These are phyloP conservation scores for Meriones psammophilus DNA, from an alignment of 2,797 vertebrate genomes.

Conservation along the genomic window DNA sequence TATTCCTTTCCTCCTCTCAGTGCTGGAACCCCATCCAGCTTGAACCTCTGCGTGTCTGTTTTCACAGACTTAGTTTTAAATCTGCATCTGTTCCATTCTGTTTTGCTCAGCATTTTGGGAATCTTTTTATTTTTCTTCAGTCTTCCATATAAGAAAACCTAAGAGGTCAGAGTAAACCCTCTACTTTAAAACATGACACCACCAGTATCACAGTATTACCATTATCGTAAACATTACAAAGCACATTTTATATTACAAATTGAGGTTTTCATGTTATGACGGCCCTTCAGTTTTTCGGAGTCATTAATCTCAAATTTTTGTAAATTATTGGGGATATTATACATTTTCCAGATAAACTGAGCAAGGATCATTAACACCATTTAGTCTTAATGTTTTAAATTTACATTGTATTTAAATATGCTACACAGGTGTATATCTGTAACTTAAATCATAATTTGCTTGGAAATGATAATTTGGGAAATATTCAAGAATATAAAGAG, in stretches of 20 bases:
- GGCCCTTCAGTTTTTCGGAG: not conserved
- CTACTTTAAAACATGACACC: not conserved
- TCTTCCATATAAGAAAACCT: not conserved
- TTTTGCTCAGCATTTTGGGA: not conserved
- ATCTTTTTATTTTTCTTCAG: not conserved
- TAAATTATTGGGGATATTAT: constrained; percentile 1
- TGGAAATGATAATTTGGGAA: constrained; percentile 11
- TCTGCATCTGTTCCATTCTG: not conserved
- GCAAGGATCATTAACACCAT: not conserved
- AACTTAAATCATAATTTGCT: constrained; percentile 21
- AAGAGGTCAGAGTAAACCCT: not conserved
- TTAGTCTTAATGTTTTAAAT: constrained; percentile 32
- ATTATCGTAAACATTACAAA: not conserved
- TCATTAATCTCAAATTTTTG: constrained; percentile 3
- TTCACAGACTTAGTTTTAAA: not conserved
- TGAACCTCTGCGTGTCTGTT: not conserved
- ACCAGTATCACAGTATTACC: not conserved
- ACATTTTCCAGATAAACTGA: constrained; percentile 3
- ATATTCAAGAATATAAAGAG: not conserved
- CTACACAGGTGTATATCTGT: not conserved
- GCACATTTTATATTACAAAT: not conserved
- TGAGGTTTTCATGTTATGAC: constrained; percentile 23
- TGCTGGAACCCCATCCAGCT: not conserved
- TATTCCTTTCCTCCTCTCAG: not conserved
- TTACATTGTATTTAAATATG: not conserved